These are phyloP conservation scores for Scaptomyza polygonia DNA, from an alignment of 2,888 invertebrate species.

Conservation along the genomic window DNA sequence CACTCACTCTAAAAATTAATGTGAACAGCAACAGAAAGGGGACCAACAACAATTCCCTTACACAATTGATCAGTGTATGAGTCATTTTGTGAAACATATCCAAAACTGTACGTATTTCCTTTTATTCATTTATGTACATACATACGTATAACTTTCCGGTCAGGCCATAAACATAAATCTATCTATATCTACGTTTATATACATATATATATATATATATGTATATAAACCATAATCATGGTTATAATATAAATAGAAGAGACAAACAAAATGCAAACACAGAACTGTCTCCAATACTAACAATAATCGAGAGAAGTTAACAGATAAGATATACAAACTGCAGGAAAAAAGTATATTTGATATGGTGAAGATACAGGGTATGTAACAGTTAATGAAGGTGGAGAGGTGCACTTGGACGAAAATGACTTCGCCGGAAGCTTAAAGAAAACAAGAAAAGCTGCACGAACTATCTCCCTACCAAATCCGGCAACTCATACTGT, in stretches of 20 bases:
- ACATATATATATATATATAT: not conserved
- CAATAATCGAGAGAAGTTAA: slow-evolving; percentile 47
- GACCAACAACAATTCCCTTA: slow-evolving; percentile 8
- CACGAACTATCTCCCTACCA: too few species aligned
- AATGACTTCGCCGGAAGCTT: not conserved
- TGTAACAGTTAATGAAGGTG: too few species aligned
- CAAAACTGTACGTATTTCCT: slow-evolving; percentile 15
- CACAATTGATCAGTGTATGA: slow-evolving; percentile 54
- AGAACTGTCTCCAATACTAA: slow-evolving; percentile 43
- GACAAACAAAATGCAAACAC: slow-evolving; percentile 56
- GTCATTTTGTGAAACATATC: slow-evolving; percentile 40
- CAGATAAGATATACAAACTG: slow-evolving; percentile 38
- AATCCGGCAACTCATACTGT: too few species aligned
- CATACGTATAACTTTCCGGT: not conserved
- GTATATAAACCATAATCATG: too few species aligned
- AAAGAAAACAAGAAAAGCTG: too few species aligned
- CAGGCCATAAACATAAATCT: slow-evolving; percentile 12
- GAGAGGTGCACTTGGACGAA: not conserved
- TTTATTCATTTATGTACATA: not conserved
- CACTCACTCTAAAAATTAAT: not conserved
- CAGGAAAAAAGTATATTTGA: slow-evolving; percentile 8
- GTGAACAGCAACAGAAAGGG: not conserved
- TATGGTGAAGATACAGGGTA: not conserved
- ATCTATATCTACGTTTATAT: slow-evolving; percentile 2
- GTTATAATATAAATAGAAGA: slow-evolving; percentile 33